Evolutionary conservation across 2,113 vertebrate genomes (phyloP), one percentile per base, ranked within the genome.

Genomic region (Carettochelys insculpta): DNA sequence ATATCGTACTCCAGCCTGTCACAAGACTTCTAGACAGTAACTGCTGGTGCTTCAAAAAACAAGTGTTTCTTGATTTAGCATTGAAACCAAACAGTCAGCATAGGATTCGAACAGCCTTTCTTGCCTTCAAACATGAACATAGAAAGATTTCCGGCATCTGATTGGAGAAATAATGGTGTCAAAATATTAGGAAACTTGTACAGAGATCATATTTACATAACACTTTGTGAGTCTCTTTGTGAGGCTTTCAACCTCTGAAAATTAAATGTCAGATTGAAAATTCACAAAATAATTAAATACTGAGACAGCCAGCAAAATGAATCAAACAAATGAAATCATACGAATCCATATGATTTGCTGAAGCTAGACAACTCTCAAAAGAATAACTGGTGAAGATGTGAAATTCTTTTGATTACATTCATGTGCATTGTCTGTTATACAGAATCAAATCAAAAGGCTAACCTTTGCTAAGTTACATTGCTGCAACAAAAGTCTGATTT

Each of bases 51-150:
- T 97, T 97, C 93, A 88, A 90, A 96, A 87, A 84, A 47, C 86
- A 96, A 95, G 87, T 24, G 91, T 94, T 97, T 97, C 97, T 95
- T 97, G 94, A 92, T 90, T 61, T 41, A 1, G 19, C 27, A 90
- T 93, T 95, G 96, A 97, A 96, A 96, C 96, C 25, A 75, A 61
- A 68, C 27, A 9, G 2, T 1, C 77, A 95, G 93, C 92, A 85
- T 77, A 1, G 4, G 47, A 80, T 87, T 91, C 94, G 79, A 94
- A 82, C 75, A 92, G n/a, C 4, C 53, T n/a, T n/a, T n/a, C n/a
- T n/a, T n/a, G n/a, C n/a, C n/a, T n/a, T n/a, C n/a, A n/a, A n/a
- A n/a, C n/a, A n/a, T n/a, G 90, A 31, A 65, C 34, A 65, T 16
- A 65, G 6, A 2, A 31, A 87, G 85, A 65, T 41, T 51, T 41